Conservation (phyloP, 2,113 vertebrate species). For the Entelurus aequoreus region DNA sequence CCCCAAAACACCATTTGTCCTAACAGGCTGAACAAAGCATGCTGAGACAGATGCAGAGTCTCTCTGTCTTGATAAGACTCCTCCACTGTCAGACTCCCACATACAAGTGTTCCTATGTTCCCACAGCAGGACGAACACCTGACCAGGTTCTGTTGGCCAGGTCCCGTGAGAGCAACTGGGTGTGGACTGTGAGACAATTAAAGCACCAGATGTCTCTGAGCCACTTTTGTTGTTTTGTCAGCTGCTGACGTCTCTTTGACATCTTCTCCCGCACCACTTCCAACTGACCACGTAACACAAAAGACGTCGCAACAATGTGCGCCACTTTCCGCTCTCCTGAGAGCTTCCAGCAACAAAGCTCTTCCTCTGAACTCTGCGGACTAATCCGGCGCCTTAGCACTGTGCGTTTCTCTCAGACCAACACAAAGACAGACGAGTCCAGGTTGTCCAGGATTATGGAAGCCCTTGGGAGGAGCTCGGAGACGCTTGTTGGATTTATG, state of each 20-base stretch:
- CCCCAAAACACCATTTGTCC: not conserved
- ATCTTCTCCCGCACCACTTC: not conserved
- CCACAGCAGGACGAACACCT: slow-evolving; percentile 1
- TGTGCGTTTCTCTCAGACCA: slow-evolving; percentile 35
- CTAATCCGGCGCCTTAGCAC: slow-evolving; percentile 40
- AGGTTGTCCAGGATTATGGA: slow-evolving; percentile 23
- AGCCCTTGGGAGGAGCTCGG: not conserved
- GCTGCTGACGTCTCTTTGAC: slow-evolving; percentile 35
- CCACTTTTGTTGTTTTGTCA: slow-evolving; percentile 1
- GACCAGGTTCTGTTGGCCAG: not conserved
- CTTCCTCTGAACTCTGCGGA: slow-evolving; percentile 43
- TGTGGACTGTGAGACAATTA: slow-evolving; percentile 6
- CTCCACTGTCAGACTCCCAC: not conserved
- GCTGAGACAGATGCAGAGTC: slow-evolving; percentile 39
- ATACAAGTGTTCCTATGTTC: not conserved
- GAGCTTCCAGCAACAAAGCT: slow-evolving; percentile 47
- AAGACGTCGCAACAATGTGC: slow-evolving; percentile 51
- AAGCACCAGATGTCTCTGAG: slow-evolving; percentile 11
- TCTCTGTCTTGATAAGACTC: slow-evolving; percentile 43
- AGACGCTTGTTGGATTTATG: not conserved
- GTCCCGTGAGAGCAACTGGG: not conserved
- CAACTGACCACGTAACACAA: slow-evolving; percentile 52
- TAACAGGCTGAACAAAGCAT: slow-evolving; percentile 13
- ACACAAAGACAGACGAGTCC: slow-evolving; percentile 44
- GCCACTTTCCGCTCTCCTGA: slow-evolving; percentile 42